Evolutionary conservation across 2,888 invertebrate species (phyloP), one percentile per base, ranked within the genome.

Genomic region (Scaptodrosophila latifasciaeformis): DNA sequence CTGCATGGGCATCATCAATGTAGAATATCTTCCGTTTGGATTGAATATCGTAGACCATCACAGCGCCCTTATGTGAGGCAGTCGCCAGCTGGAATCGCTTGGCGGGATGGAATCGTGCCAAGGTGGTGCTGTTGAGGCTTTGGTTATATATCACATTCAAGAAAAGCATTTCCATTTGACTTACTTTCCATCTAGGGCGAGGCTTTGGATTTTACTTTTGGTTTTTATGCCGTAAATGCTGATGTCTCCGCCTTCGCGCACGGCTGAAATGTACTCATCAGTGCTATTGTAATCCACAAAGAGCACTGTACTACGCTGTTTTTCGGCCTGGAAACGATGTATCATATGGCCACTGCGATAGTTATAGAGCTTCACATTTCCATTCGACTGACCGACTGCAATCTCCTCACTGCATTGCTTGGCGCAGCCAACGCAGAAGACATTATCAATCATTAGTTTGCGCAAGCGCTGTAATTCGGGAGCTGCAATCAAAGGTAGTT

Each of bases 71-170:
- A 39, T 81, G 84, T 1, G 85, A 84, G 15, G 83, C 84, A 31
- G 85, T 65, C 0, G 82, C 72, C 10, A 86, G 52, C 5, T 84
- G 81, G 24, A 85, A 85, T 0, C 84, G 81, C 58, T 85, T 86
- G 7, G 62, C 68, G 1, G 86, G 86, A 80, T 86, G 85, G 59
- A 86, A 86, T 2, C 86, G 82, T 0, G 82, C 79, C 31, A 86
- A 55, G 2, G 85, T 84, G 2, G 85, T 81, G 40, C 85, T 86
- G 50, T 0, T 64, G n/a, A n/a, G n/a, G n/a, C n/a, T n/a, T n/a
- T n/a, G n/a, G n/a, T n/a, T n/a, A n/a, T n/a, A n/a, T n/a, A n/a
- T n/a, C n/a, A 17, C 12, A 6, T 37, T 37, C 15, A 6, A 27
- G 5, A 2, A 5, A 2, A 2, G 2, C 1, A 10, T 13, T 5